Evolutionary conservation across 2,113 vertebrate species (phyloP).

Genomic region (Prietella phreatophila): DNA sequence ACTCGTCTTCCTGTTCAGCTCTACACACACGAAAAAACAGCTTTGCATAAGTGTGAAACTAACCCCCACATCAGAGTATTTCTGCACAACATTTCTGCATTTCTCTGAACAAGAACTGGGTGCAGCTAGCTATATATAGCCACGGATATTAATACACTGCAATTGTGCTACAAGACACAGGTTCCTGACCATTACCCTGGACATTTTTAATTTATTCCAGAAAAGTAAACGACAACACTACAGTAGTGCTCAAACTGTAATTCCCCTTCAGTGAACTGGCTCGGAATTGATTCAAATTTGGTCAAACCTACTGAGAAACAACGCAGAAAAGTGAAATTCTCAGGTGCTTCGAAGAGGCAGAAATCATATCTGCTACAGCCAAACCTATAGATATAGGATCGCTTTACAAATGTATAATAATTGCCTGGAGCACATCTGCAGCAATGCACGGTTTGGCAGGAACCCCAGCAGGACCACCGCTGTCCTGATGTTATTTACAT

Average conservation of each 20-base stretch:
- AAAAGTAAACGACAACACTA: too few relatives aligned
- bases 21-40: not conserved
- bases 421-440: not conserved
- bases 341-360: not conserved
- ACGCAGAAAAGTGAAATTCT: not conserved
- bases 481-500: not conserved
- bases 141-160: not conserved
- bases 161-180: not conserved
- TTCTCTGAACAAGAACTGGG: slow-evolving; percentile 16
- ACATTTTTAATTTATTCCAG: too few relatives aligned
- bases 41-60: slow-evolving; percentile 42
- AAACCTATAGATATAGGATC: not conserved
- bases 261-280: not conserved
- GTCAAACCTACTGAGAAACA: not conserved
- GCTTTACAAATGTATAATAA: not conserved
- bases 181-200: not conserved
- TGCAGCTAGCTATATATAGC: not conserved
- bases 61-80: not conserved
- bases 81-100: slow-evolving; percentile 8
- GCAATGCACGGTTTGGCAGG: not conserved
- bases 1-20: slow-evolving; percentile 33
- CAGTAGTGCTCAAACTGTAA: not conserved
- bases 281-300: too few relatives aligned
- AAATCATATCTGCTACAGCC: not conserved
- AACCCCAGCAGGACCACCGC: not conserved